Conservation (phyloP, 2,888 invertebrate genomes). For the Megalurothrips usitatus region DNA sequence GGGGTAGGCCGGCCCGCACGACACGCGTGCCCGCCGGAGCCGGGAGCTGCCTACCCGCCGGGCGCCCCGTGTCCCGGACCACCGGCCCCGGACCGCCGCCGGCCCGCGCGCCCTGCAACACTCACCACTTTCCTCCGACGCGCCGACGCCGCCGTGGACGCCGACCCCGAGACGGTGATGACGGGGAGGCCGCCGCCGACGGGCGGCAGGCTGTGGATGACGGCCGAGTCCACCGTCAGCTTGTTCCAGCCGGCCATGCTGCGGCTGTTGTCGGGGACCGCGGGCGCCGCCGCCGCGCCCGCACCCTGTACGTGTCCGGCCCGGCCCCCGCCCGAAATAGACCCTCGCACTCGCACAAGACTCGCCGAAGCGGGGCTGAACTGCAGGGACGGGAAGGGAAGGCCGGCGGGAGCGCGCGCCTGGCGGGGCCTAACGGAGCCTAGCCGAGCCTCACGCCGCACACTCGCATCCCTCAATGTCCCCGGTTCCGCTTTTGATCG, state of each 20-base stretch:
- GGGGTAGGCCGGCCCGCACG: too few relatives aligned
- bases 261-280: not conserved
- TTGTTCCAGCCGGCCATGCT: constrained; percentile 12
- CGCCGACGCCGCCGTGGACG: not conserved
- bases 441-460: too few relatives aligned
- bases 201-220: constrained; percentile 5
- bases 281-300: not conserved
- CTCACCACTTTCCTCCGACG: not conserved
- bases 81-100: too few relatives aligned
- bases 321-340: not conserved
- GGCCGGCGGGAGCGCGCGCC: too few relatives aligned
- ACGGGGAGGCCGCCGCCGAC: not conserved
- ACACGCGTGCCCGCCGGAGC: too few relatives aligned
- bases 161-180: not conserved
- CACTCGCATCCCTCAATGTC: too few relatives aligned
- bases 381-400: too few relatives aligned
- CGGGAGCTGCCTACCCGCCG: not conserved
- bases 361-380: not conserved
- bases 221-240: constrained; percentile 21
- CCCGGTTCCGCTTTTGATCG: too few relatives aligned
- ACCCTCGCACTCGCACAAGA: not conserved
- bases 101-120: not conserved
- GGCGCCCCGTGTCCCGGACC: not conserved
- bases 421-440: too few relatives aligned
- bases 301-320: not conserved